Percentiles rank a stretch among this genome's conserved stretches.
Conservation (phyloP, 2,797 vertebrate species). For the Streptopelia turtur region DNA sequence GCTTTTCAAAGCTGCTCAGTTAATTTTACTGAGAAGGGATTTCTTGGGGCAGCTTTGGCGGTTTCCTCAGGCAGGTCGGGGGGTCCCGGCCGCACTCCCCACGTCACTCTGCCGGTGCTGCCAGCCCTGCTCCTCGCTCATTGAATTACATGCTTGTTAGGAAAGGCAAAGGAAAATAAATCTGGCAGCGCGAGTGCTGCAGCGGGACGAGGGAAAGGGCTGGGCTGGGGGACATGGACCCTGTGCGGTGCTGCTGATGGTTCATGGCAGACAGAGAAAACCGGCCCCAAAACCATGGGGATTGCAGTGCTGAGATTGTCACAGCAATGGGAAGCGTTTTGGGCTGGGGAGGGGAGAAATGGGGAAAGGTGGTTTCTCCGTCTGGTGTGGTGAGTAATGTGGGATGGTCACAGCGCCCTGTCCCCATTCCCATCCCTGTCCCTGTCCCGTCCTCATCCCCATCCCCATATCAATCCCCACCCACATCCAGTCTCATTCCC, state of each 20-base stretch:
- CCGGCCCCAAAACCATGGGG: accelerated
- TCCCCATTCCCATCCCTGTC: not conserved
- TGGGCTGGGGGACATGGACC: not conserved
- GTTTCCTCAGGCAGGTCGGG: not conserved
- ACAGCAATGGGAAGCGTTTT: accelerated
- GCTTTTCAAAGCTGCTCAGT: not conserved
- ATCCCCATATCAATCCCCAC: no score
- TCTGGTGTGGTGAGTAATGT: not conserved
- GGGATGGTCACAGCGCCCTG: not conserved
- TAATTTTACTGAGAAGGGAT: not conserved
- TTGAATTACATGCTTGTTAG: not conserved
- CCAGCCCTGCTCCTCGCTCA: not conserved
- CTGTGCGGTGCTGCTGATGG: accelerated
- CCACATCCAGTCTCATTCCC: not conserved
- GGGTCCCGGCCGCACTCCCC: not conserved
- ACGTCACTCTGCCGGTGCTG: not conserved
- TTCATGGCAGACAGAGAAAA: accelerated
- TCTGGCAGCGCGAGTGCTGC: accelerated
- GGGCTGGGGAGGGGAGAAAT: not conserved
- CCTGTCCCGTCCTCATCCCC: no score
- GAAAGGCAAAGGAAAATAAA: not conserved
- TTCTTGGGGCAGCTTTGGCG: not conserved
- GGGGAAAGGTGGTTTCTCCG: not conserved
- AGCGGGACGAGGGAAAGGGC: not conserved
- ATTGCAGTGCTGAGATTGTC: not conserved